A percentile compares a stretch with the other conserved stretches of the same genome.
phyloP scores from a whole-genome alignment of 2,888 invertebrate genomes.

The Arge pagana region DNA sequence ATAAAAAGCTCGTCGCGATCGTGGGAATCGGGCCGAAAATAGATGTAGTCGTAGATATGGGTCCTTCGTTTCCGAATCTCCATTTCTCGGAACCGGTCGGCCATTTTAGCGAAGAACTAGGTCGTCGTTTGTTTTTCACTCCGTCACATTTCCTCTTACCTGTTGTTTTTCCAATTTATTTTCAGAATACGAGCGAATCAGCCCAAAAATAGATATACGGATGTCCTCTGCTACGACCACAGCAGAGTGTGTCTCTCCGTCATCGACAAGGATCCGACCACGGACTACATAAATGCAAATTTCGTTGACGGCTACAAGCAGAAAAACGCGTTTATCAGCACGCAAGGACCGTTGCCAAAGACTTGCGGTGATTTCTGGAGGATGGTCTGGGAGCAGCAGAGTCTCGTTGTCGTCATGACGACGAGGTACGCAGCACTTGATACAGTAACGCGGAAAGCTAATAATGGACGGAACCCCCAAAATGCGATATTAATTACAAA shows the following conservation, averaged over 20 bases:
- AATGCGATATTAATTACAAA: too few relatives aligned
- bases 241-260: conserved; percentile 85
- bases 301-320: conserved; percentile 98
- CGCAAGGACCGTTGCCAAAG: conserved; percentile 94
- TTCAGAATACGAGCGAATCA: conserved; percentile 70
- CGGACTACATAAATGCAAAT: conserved; percentile 97
- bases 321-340: conserved; percentile 96
- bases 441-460: too few relatives aligned
- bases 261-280: conserved; percentile 74
- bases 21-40: too few relatives aligned
- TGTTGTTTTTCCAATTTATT: conserved; percentile 29
- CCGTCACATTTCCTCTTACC: background rate
- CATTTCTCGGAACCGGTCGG: background rate
- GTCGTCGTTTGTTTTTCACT: background rate
- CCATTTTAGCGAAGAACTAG: conserved; percentile 2
- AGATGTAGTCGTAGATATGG: background rate
- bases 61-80: background rate
- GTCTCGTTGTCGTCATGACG: conserved; percentile 92
- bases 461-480: too few relatives aligned
- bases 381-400: conserved; percentile 97
- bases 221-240: conserved; percentile 95
- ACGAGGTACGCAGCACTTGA: too few relatives aligned
- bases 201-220: conserved; percentile 89
- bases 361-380: conserved; percentile 97
- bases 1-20: background rate